A percentile compares a stretch with the other conserved stretches of the same genome.
Conservation (phyloP, 2,113 vertebrate genomes). For the Maccullochella peelii region DNA sequence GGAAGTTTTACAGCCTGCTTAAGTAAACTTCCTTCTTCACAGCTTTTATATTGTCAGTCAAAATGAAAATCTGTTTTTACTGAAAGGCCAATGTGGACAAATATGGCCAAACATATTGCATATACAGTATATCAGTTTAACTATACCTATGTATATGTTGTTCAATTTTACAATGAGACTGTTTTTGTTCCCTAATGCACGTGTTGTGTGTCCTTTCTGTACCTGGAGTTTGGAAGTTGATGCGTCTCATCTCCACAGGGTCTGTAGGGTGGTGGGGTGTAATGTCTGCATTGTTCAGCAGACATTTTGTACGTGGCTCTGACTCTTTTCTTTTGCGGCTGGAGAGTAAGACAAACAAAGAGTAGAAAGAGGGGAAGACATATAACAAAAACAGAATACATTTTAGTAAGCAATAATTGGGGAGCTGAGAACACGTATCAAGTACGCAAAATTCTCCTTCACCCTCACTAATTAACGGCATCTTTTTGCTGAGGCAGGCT, state of each 20-base stretch:
- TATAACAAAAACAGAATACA: constrained; percentile 32
- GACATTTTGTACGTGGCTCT: constrained; percentile 94
- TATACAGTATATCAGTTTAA: not conserved
- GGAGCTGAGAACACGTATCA: constrained; percentile 26
- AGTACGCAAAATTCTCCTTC: constrained; percentile 40
- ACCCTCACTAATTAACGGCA: constrained; percentile 70
- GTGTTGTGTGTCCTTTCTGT: constrained; percentile 34
- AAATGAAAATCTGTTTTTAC: not conserved
- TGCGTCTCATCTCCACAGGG: constrained; percentile 97
- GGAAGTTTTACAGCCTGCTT: not conserved
- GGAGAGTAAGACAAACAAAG: constrained; percentile 32
- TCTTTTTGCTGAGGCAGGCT: constrained; percentile 72
- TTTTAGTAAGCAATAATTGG: constrained; percentile 16
- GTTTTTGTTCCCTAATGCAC: not conserved
- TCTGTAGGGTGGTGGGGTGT: constrained; percentile 96
- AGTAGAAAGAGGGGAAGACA: constrained; percentile 28
- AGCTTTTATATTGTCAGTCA: not conserved
- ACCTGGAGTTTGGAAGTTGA: constrained; percentile 99
- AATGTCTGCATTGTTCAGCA: constrained; percentile 95
- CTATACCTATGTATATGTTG: not conserved
- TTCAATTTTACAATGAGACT: not conserved
- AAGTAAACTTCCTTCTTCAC: not conserved
- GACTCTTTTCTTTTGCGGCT: constrained; percentile 96
- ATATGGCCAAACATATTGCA: not conserved
- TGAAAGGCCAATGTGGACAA: not conserved